Percentiles rank a stretch among this genome's conserved stretches.
Evolutionary conservation across 2,797 vertebrate species (phyloP).

Genomic region (Arrhamphus sclerolepis): DNA sequence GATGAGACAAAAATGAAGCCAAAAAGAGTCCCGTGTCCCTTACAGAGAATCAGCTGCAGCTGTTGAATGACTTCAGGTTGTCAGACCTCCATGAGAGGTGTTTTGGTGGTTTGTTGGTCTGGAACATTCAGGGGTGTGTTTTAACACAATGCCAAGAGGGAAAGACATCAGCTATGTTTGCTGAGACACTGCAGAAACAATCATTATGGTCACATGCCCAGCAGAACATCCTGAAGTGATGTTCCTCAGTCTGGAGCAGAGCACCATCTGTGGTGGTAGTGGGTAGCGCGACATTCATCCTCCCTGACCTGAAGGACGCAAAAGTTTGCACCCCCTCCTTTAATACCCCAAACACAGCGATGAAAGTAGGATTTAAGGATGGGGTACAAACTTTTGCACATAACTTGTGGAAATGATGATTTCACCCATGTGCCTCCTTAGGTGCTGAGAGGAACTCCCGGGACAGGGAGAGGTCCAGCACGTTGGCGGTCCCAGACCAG

Average conservation of each 20-base stretch:
- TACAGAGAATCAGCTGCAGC: no score
- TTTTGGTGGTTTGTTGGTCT: no score
- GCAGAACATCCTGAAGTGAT: conserved; percentile 60
- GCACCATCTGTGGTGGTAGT: conserved; percentile 36
- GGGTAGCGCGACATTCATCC: conserved; percentile 6
- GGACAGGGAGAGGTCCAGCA: conserved; percentile 89
- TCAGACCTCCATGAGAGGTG: no score
- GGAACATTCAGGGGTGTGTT: neutral
- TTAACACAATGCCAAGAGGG: neutral
- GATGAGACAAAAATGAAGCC: no score
- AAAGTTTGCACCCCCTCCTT: no score
- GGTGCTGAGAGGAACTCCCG: conserved; percentile 91
- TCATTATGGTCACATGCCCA: conserved; percentile 8
- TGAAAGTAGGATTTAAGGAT: no score
- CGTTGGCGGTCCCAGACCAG: conserved; percentile 93
- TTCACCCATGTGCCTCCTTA: conserved; percentile 54
- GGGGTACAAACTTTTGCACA: no score
- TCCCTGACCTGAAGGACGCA: no score
- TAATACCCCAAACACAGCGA: no score
- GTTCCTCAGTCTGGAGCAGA: conserved; percentile 53
- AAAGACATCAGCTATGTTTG: no score
- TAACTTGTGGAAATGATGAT: neutral
- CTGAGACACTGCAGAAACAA: conserved; percentile 57
- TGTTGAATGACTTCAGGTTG: no score
- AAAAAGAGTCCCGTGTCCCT: no score